Evolutionary conservation across 2,797 vertebrate genomes (phyloP), one percentile per base, ranked within the genome.

Genomic region (Phoxinus dragarum): DNA sequence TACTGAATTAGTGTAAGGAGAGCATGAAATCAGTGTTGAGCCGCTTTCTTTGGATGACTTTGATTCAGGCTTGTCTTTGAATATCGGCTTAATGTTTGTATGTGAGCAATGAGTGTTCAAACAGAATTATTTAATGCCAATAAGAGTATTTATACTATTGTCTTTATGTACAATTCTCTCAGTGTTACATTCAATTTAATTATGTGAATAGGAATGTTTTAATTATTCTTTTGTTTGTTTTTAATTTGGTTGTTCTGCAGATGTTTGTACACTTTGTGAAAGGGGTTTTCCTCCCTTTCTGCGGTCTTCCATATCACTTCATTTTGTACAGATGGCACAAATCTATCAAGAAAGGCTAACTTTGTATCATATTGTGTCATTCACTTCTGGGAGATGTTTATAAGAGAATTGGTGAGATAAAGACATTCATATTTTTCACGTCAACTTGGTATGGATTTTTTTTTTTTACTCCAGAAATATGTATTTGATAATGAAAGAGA

Each of bases 391-490:
- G 90, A 93, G 93, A 95, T 95, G 94, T 96, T 96, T 96, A 93
- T 95, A 95, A 94, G 87, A 91, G 88, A 89, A 91, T 93, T 94
- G 94, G 93, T 95, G 94, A 96, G 94, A 96, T 96, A 96, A 96
- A 93, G 91, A 94, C 93, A 90, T 95, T 94, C 93, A 95, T 96
- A 96, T 96, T 96, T 96, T 96, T 95, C 94, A 96, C 91, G 94
- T 94, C 90, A 95, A 88, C 84, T 90, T 82, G 86, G 91, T 85
- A 86, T 94, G 80, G 80, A 54, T 68, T 12, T 93, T 85, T 84
- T 84, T 93, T 89, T 84, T 34, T 73, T 71, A 23, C 17, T 49
- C 2, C 75, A 78, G 40, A 69, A 36, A 54, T 61, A 49, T 54
- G 23, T 54, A 11, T 44, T 86, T 75, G n/a, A 40, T 59, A 9